Evolutionary conservation across 2,113 vertebrate genomes (phyloP), one percentile per base, ranked within the genome.

Genomic region (Ploceus nigricollis): DNA sequence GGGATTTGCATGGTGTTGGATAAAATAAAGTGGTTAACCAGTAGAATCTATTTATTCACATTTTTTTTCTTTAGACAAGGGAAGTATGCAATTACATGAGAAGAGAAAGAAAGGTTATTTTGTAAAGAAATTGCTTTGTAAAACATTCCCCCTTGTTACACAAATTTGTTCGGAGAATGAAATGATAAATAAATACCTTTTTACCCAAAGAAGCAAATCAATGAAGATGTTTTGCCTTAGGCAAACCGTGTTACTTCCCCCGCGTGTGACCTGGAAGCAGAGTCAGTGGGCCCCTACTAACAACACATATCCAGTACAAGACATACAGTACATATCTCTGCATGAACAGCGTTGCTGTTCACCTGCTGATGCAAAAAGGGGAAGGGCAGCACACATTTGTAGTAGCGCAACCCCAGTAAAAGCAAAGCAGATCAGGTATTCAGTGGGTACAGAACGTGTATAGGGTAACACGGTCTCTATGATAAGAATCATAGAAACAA

Each of bases 1-100:
- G 24, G 60, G 33, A 35, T 56, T 75, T 64, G 31, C 20, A n/a
- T 0, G 0, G 15, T 47, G 7, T n/a, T 58, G 11, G 42, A 21
- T 44, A 82, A 87, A 95, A 87, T 33, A 44, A 50, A 21, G 7
- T 60, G 11, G 30, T 42, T 89, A 81, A 63, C 2, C 11, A 33
- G 22, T 31, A 73, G 30, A 65, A 83, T 48, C 8, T 71, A 61
- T 69, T 73, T 61, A 83, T 39, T 63, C 7, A 50, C 2, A 10
- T 28, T 65, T 65, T 39, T 87, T 37, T 85, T 78, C 18, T 61
- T 80, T 57, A 81, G 19, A 71, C 22, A n/a, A 7, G 2, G 7
- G 13, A 64, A 68, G 17, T 33, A 27, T 24, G 9, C 10, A 84
- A 79, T 61, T 87, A 64, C 28, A 23, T 19, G 7, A 64, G 27